Conservation (phyloP, 2,888 invertebrate genomes). For the Hydrotaea cyrtoneurina region DNA sequence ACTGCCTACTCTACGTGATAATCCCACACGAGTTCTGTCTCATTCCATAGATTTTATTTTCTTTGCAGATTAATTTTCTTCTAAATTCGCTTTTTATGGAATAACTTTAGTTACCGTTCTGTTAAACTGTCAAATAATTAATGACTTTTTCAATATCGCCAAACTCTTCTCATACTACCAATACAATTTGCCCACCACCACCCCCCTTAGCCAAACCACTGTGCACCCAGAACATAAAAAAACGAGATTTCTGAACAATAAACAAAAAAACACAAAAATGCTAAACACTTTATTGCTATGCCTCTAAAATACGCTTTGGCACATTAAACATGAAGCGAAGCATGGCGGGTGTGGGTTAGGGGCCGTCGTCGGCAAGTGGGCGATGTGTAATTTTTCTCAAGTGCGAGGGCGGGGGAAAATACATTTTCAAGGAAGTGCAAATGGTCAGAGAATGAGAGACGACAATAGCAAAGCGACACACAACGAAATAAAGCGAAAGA, state of each 20-base stretch:
- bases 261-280: background rate
- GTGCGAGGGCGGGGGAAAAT: background rate
- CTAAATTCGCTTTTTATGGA: no score
- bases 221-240: background rate
- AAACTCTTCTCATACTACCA: no score
- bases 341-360: background rate
- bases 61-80: no score
- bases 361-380: background rate
- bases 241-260: no score
- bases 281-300: background rate
- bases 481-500: background rate
- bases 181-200: no score
- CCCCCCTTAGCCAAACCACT: background rate
- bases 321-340: background rate
- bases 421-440: constrained; percentile 27
- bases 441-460: constrained; percentile 23
- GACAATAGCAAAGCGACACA: constrained; percentile 2
- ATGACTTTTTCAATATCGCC: no score
- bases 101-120: no score
- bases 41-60: no score
- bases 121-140: no score
- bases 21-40: no score
- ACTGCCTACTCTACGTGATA: no score
- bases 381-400: background rate
- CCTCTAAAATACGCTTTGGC: constrained; percentile 12